Conservation (phyloP, 2,113 vertebrate genomes). For the Urocolius indicus region DNA sequence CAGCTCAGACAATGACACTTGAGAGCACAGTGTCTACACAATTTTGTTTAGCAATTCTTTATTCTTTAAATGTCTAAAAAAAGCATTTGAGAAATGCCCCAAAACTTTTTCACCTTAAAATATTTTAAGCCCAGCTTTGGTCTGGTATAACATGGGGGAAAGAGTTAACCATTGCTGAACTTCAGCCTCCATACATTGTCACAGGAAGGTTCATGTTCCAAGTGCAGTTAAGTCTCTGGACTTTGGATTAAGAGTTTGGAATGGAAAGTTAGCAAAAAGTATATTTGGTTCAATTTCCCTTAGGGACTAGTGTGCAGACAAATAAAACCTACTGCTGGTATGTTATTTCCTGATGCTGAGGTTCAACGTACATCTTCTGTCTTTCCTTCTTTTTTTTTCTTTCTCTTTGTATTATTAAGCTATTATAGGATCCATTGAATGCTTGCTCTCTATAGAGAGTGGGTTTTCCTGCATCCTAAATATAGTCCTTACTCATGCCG, state of each 20-base stretch:
- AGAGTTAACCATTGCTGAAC: not conserved
- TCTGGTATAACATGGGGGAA: not conserved
- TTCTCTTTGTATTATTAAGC: not conserved
- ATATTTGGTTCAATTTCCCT: not conserved
- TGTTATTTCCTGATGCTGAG: conserved; percentile 1
- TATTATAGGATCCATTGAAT: not conserved
- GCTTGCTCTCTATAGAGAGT: not conserved
- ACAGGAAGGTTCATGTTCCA: not conserved
- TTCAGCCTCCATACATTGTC: not conserved
- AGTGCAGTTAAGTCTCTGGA: not conserved
- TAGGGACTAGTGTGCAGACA: not conserved
- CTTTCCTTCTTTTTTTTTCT: not conserved
- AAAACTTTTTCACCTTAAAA: not conserved
- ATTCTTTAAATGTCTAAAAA: not conserved
- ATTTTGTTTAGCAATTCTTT: not conserved
- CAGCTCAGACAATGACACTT: not conserved
- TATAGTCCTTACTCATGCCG: not conserved
- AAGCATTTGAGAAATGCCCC: not conserved
- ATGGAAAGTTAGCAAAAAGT: not conserved
- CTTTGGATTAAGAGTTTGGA: conserved; percentile 6
- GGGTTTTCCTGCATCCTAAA: not conserved
- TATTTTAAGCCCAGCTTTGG: not conserved
- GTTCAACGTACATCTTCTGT: not conserved
- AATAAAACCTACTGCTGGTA: conserved; percentile 6
- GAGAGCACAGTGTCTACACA: not conserved